These are phyloP conservation scores for Patella depressa DNA, from an alignment of 2,888 invertebrate species.

Conservation along the genomic window DNA sequence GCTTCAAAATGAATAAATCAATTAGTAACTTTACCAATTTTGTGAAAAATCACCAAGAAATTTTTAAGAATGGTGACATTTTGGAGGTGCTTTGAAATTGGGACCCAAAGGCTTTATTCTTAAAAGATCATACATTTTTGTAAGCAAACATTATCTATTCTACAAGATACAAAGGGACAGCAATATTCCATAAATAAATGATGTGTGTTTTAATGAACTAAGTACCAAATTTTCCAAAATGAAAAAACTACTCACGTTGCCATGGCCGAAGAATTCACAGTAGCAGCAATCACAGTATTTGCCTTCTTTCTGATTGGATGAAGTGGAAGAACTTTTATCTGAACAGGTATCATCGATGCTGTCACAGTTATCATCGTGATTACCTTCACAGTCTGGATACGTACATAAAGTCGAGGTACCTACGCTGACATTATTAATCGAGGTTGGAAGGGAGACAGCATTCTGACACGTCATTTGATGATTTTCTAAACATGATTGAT, in stretches of 20 bases:
- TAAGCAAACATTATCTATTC: not conserved
- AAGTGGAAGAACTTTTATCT: constrained; percentile 73
- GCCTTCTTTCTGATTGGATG: constrained; percentile 72
- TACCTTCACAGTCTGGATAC: constrained; percentile 65
- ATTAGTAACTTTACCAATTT: not conserved
- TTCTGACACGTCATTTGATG: constrained; percentile 41
- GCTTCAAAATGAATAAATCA: not conserved
- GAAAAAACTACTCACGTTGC: constrained; percentile 71
- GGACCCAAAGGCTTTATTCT: too few relatives aligned
- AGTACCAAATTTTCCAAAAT: not conserved
- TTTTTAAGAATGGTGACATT: not conserved
- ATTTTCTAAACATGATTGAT: constrained; percentile 20
- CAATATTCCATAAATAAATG: too few relatives aligned
- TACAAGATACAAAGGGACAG: too few relatives aligned
- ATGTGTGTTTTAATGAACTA: not conserved
- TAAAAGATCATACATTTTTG: too few relatives aligned
- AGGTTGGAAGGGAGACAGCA: constrained; percentile 48
- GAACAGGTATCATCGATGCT: constrained; percentile 72
- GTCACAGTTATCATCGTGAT: constrained; percentile 66
- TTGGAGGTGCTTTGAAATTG: too few relatives aligned
- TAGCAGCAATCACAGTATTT: constrained; percentile 83
- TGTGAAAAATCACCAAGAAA: not conserved
- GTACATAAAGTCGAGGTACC: constrained; percentile 60
- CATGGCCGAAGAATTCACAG: constrained; percentile 86
- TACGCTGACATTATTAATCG: constrained; percentile 61